A percentile compares a stretch with the other conserved stretches of the same genome.
Conservation (phyloP, 2,113 vertebrate genomes). For the Tachysurus vachellii region DNA sequence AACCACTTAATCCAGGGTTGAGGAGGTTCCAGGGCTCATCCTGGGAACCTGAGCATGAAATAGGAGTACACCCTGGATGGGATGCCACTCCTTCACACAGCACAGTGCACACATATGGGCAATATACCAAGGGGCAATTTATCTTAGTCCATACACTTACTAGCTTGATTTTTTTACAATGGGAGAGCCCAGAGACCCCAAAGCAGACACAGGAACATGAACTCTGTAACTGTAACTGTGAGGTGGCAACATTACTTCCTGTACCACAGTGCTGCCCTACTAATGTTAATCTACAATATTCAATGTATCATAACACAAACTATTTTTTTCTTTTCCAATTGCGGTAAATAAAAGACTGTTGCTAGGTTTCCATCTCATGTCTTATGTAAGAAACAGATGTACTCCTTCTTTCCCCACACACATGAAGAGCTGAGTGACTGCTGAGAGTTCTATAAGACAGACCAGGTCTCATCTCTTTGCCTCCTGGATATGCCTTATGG, state of each 20-base stretch:
- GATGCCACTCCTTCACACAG: neutral
- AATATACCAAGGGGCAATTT: neutral
- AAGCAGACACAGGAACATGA: neutral
- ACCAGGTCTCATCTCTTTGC: conserved; percentile 28
- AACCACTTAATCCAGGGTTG: neutral
- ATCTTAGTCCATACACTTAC: neutral
- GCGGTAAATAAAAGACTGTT: neutral
- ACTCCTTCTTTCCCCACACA: neutral
- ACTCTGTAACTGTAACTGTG: neutral
- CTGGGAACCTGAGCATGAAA: neutral
- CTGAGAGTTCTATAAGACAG: conserved; percentile 20
- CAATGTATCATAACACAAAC: neutral
- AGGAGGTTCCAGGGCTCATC: neutral
- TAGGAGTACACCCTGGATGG: neutral
- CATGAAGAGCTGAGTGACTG: conserved; percentile 29
- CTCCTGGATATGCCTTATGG: conserved; percentile 26
- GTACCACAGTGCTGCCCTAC: neutral
- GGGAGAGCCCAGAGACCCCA: no score
- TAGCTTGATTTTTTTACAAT: neutral
- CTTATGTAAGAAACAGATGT: conserved; percentile 3
- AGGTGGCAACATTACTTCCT: neutral
- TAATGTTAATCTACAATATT: neutral
- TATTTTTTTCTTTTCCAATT: neutral
- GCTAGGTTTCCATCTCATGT: neutral
- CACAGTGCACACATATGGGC: neutral